phyloP scores from a whole-genome alignment of 2,113 vertebrate species.

The Phalacrocorax carbo region DNA sequence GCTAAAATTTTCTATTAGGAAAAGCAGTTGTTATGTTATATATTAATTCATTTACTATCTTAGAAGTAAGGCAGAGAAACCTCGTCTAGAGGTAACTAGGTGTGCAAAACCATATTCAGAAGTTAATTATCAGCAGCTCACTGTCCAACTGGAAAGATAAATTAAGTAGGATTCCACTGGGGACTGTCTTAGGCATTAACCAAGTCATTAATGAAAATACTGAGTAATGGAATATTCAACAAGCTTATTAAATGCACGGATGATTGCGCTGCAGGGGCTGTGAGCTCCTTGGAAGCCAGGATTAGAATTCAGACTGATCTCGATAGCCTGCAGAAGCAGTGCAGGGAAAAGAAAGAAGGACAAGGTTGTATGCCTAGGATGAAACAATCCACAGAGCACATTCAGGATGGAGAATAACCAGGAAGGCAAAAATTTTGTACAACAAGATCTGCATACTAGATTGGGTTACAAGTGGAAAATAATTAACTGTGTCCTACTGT shows the following conservation, averaged over 20 bases:
- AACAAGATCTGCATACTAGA: not conserved
- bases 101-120: not conserved
- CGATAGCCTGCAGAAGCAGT: not conserved
- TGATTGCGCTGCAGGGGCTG: not conserved
- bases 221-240: not conserved
- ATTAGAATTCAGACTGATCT: not conserved
- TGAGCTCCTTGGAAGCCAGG: not conserved
- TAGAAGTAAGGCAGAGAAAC: not conserved
- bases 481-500: not conserved
- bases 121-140: not conserved
- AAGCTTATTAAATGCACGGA: not conserved
- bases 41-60: not conserved
- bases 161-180: not conserved
- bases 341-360: not conserved
- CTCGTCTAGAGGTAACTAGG: not conserved
- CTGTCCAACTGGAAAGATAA: not conserved
- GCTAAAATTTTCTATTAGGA: not conserved
- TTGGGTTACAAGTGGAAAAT: not conserved
- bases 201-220: not conserved
- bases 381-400: not conserved
- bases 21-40: not conserved
- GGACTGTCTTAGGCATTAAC: not conserved
- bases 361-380: not conserved
- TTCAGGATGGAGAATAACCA: not conserved
- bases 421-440: not conserved